Conservation (phyloP, 2,113 vertebrate species). For the Typhlomys cinereus region DNA sequence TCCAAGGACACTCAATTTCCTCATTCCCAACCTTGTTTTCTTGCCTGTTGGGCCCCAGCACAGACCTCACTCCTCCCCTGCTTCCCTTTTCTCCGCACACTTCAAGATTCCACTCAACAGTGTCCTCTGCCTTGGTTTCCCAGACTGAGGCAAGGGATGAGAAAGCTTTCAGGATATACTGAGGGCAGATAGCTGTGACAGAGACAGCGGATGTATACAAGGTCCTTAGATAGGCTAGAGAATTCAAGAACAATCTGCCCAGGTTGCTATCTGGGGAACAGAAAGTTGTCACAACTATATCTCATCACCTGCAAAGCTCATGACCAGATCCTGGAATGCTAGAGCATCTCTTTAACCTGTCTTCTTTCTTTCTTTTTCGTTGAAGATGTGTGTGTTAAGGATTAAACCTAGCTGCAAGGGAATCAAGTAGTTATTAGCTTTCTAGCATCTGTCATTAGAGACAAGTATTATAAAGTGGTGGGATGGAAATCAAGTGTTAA, state of each 20-base stretch:
- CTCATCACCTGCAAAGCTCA: neutral
- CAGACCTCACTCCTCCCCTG: neutral
- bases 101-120: neutral
- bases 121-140: neutral
- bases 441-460: neutral
- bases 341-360: neutral
- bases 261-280: neutral
- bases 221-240: neutral
- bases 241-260: neutral
- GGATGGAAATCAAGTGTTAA: neutral
- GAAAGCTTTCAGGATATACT: neutral
- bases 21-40: neutral
- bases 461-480: neutral
- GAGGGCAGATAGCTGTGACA: neutral
- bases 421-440: neutral
- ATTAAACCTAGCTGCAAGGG: conserved; percentile 65
- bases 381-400: neutral
- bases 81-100: neutral
- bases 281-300: neutral
- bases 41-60: neutral
- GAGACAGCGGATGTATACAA: neutral
- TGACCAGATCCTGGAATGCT: neutral
- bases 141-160: neutral
- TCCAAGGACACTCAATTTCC: neutral
- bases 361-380: neutral